These are phyloP conservation scores for Phrixothrix hirtus DNA, from an alignment of 2,888 invertebrate species.

Conservation along the genomic window DNA sequence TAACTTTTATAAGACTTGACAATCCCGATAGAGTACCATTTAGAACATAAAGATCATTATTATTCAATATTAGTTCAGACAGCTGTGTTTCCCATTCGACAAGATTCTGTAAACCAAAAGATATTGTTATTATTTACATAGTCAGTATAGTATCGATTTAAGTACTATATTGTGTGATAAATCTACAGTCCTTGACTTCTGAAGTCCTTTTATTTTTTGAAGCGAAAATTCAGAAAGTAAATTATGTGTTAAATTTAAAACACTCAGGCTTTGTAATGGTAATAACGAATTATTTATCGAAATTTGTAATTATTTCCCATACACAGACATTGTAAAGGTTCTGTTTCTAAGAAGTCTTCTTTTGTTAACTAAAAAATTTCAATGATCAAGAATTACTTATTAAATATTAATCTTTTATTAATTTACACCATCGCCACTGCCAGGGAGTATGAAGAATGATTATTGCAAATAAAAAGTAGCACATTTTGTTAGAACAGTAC, in stretches of 20 bases:
- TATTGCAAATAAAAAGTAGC: too few relatives aligned
- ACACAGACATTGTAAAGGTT: slow-evolving; percentile 69
- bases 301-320: slow-evolving; percentile 71
- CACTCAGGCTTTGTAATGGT: slow-evolving; percentile 68
- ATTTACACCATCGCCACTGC: too few relatives aligned
- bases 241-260: slow-evolving; percentile 77
- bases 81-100: slow-evolving; percentile 77
- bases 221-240: slow-evolving; percentile 76
- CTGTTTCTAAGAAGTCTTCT: slow-evolving; percentile 76
- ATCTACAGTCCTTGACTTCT: slow-evolving; percentile 72
- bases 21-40: slow-evolving; percentile 78
- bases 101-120: slow-evolving; percentile 72
- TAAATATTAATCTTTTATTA: too few relatives aligned
- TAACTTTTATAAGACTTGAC: slow-evolving; percentile 71
- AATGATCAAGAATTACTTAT: too few relatives aligned
- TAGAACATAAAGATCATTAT: slow-evolving; percentile 71
- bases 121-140: too few relatives aligned
- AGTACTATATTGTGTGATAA: slow-evolving; percentile 78
- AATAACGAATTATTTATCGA: slow-evolving; percentile 74
- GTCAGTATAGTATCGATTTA: too few relatives aligned
- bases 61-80: slow-evolving; percentile 71
- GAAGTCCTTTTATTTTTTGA: slow-evolving; percentile 75
- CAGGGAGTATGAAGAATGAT: too few relatives aligned
- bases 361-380: slow-evolving; percentile 67
- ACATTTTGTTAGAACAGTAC: too few relatives aligned